phyloP scores from a whole-genome alignment of 2,888 invertebrate genomes.

The Aricia artaxerxes region DNA sequence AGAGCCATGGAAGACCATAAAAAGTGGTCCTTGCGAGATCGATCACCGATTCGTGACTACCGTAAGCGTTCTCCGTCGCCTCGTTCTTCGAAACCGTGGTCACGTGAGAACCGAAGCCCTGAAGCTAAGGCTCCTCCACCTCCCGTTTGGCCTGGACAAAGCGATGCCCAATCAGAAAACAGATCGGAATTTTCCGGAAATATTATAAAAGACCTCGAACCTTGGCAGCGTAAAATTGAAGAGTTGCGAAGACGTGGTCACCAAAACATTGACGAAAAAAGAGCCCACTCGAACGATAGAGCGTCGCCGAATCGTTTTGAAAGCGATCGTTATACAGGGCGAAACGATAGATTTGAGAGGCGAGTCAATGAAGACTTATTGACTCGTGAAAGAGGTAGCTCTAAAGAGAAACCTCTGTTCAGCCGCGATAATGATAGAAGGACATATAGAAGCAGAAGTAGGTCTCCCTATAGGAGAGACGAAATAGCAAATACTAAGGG shows the following conservation, averaged over 20 bases:
- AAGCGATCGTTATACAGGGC: slow-evolving; percentile 34
- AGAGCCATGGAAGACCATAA: slow-evolving; percentile 42
- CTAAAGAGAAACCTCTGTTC: slow-evolving; percentile 44
- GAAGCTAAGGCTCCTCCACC: slow-evolving; percentile 64
- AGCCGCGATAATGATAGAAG: slow-evolving; percentile 37
- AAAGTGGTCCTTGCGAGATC: slow-evolving; percentile 52
- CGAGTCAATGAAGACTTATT: slow-evolving; percentile 36
- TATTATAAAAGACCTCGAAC: slow-evolving; percentile 40
- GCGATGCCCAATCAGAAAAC: slow-evolving; percentile 40
- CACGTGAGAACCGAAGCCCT: slow-evolving; percentile 67
- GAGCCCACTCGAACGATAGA: slow-evolving; percentile 37
- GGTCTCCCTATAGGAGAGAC: slow-evolving; percentile 37
- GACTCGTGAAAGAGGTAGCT: slow-evolving; percentile 41
- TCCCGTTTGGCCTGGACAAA: slow-evolving; percentile 63
- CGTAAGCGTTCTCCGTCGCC: slow-evolving; percentile 63
- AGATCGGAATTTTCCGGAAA: slow-evolving; percentile 46
- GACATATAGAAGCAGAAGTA: slow-evolving; percentile 34
- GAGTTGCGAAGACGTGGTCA: slow-evolving; percentile 34
- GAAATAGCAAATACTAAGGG: slow-evolving; percentile 38
- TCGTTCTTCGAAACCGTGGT: slow-evolving; percentile 69
- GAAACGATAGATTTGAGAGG: slow-evolving; percentile 36
- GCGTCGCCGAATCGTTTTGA: slow-evolving; percentile 36
- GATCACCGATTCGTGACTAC: slow-evolving; percentile 61
- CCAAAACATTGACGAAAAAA: slow-evolving; percentile 38
- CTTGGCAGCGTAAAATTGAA: slow-evolving; percentile 44